These are phyloP conservation scores for Meghimatium bilineatum DNA, from an alignment of 2,888 invertebrate species.

Conservation along the genomic window DNA sequence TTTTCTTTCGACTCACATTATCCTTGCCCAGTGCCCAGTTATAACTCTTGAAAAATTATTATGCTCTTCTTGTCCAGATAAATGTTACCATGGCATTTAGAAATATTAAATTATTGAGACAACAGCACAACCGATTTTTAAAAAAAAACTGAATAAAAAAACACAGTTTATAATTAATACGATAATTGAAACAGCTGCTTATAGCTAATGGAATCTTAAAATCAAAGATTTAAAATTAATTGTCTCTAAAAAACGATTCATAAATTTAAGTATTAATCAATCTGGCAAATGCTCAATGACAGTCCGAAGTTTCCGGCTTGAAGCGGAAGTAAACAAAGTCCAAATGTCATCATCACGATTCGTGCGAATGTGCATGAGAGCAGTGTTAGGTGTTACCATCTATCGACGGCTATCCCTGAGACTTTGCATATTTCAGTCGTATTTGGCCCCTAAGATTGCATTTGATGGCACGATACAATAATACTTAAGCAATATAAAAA, in stretches of 20 bases:
- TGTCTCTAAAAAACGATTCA: not conserved
- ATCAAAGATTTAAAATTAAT: not conserved
- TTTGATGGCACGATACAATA: no score
- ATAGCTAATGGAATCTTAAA: no score
- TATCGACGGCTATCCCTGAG: no score
- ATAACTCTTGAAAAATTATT: slow-evolving; percentile 5
- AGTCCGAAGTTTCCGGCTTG: not conserved
- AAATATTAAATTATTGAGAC: not conserved
- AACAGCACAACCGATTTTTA: not conserved
- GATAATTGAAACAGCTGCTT: not conserved
- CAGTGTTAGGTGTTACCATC: no score
- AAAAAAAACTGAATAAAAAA: no score
- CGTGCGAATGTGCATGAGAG: not conserved
- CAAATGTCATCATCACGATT: not conserved
- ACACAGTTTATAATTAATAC: not conserved
- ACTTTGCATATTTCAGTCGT: no score
- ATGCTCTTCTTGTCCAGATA: not conserved
- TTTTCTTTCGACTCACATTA: not conserved
- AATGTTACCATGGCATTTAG: not conserved
- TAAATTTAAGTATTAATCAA: not conserved
- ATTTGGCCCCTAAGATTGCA: no score
- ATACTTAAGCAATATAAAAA: no score
- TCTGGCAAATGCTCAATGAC: not conserved
- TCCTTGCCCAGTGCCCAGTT: not conserved
- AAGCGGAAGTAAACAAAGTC: slow-evolving; percentile 22